Base-by-base conservation (phyloP, 2,888 invertebrate species). In the Lucinisca nassula region DNA sequence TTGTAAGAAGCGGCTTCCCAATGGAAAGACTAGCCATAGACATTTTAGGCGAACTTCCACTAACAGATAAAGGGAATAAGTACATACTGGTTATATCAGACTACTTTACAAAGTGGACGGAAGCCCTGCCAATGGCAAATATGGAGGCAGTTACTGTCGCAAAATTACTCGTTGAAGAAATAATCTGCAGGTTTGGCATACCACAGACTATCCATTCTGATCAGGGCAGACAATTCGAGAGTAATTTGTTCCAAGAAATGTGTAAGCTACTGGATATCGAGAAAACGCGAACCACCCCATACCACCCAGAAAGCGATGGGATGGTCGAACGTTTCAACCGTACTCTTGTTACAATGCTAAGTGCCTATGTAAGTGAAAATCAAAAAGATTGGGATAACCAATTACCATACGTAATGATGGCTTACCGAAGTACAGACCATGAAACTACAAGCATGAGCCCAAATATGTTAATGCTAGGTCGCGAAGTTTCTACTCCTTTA, bases 1-100 rank as follows among this genome's bases (percentile, higher is more conserved):
- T 67, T 10, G 49, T 73, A 30, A 1, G 24, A 24, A 55, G 49
- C 32, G 80, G 80, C 21, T 72, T 35, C 27, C 80, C 80, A 17
- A 73, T 80, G 73, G 80, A 80, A 49, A 40, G 55, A 35, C 70
- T 51, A 51, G 4, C 72, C 0, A 72, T 80, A 14, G 73, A 80
- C 45, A 55, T 80, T 32, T 32, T 80, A 37, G 80, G 80, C 21
- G 72, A 49, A 24, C 37, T 80, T 8, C 80, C 55, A n/a, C 0
- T 38, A 37, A 80, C 51, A 3, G 51, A 72, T 35, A 0, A 27
- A 17, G 73, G 80, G 1, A 80, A 80, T n/a, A 27, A n/a, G 32
- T 72, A 73, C 17, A 49, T 51, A n/a, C 8, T 80, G 21, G 80
- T 80, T 2, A 80, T 73, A 12, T 6, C 72, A 12, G 72, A 79